These are phyloP conservation scores for Tachyglossus aculeatus DNA, from an alignment of 2,797 vertebrate species.

Conservation along the genomic window DNA sequence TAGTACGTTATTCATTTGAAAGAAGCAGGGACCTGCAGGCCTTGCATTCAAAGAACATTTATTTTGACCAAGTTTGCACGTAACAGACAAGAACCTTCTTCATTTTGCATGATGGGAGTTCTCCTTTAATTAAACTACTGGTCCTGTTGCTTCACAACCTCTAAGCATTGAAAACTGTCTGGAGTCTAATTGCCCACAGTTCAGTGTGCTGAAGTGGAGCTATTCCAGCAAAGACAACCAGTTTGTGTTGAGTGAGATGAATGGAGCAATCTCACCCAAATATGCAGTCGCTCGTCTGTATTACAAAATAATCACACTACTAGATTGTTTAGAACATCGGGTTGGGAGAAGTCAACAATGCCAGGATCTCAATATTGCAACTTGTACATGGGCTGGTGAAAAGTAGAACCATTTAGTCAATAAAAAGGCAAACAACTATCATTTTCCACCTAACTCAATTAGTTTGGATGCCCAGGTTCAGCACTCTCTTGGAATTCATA, in stretches of 20 bases:
- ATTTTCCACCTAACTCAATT: conserved; percentile 4
- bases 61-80: conserved; percentile 1
- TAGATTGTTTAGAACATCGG: not conserved
- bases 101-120: not conserved
- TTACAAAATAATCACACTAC: conserved; percentile 4
- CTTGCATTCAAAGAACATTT: not conserved
- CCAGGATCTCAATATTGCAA: not conserved
- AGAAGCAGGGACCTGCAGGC: not conserved
- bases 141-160: not conserved
- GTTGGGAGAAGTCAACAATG: not conserved
- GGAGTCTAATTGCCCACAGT: conserved; percentile 1
- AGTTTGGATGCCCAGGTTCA: not conserved
- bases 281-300: not conserved
- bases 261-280: not conserved
- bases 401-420: not conserved
- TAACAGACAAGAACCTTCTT: not conserved
- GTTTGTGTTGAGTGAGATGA: conserved; percentile 1
- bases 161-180: conserved; percentile 18
- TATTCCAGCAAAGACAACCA: not conserved
- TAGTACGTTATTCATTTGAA: conserved; percentile 1
- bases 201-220: not conserved
- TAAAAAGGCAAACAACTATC: not conserved
- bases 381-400: not conserved
- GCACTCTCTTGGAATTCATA: not conserved
- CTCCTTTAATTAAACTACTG: not conserved